A percentile compares a stretch with the other conserved stretches of the same genome.
These are phyloP conservation scores for Cydia strobilella DNA, from an alignment of 1,140 invertebrate species.

Conservation along the genomic window DNA sequence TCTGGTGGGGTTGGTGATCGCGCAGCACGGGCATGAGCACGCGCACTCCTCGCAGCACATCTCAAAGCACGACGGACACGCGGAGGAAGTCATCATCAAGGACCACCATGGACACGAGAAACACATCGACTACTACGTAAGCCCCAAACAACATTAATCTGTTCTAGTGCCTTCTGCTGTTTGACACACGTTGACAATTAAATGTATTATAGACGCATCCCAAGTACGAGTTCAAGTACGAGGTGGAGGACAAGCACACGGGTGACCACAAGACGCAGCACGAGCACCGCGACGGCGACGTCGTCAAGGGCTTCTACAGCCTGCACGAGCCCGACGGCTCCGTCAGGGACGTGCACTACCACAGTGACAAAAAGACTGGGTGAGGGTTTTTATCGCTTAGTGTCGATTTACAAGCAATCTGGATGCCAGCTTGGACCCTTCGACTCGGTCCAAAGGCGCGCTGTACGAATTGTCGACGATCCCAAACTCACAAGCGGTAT, in stretches of 20 bases:
- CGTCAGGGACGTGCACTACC: conserved; percentile 48
- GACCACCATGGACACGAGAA: conserved; percentile 39
- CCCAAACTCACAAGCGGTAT: too few relatives aligned
- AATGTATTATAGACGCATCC: conserved; percentile 40
- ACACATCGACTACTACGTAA: conserved; percentile 42
- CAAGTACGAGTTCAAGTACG: conserved; percentile 40
- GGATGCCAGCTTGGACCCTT: too few relatives aligned
- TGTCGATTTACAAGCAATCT: too few relatives aligned
- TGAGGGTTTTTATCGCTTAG: not conserved
- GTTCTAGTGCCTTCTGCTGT: not conserved
- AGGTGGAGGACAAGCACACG: conserved; percentile 57
- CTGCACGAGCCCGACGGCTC: conserved; percentile 59
- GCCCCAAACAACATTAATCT: not conserved
- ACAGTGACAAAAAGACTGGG: conserved; percentile 46
- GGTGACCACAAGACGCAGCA: conserved; percentile 66
- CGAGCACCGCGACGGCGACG: conserved; percentile 65
- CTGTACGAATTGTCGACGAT: too few relatives aligned
- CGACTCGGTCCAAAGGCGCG: too few relatives aligned
- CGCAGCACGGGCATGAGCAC: conserved; percentile 45
- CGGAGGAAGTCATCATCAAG: conserved; percentile 46
- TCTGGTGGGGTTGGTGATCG: conserved; percentile 38
- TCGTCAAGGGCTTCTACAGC: conserved; percentile 78
- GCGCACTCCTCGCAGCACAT: conserved; percentile 57
- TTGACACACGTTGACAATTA: conserved; percentile 35
- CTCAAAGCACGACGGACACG: conserved; percentile 55